Percentiles rank a stretch among this genome's conserved stretches.
phyloP scores from a whole-genome alignment of 2,797 vertebrate species.

The Cercopithecus petaurista region DNA sequence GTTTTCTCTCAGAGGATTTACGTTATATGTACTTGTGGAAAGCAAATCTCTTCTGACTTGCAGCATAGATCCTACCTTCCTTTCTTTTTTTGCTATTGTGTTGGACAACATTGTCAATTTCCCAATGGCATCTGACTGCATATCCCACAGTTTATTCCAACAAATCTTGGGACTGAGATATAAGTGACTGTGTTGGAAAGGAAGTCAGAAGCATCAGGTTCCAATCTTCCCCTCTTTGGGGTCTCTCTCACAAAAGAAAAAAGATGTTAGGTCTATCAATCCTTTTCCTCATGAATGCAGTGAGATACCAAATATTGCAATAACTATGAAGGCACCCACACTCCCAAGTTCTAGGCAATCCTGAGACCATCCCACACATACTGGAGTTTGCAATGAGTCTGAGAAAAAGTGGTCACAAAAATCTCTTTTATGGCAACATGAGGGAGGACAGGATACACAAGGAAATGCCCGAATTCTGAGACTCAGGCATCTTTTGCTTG shows the following conservation, averaged over 20 bases:
- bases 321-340: not conserved
- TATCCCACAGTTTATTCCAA: not conserved
- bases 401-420: not conserved
- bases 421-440: not conserved
- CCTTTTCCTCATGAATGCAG: not conserved
- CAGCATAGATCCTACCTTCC: not conserved
- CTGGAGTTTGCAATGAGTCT: not conserved
- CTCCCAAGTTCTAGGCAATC: not conserved
- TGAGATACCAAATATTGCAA: not conserved
- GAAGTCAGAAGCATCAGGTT: not conserved
- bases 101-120: not conserved
- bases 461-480: not conserved
- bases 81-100: not conserved
- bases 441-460: not conserved
- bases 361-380: not conserved
- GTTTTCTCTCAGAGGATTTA: not conserved
- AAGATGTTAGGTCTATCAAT: not conserved
- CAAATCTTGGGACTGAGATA: not conserved
- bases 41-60: not conserved
- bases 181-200: not conserved
- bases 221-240: not conserved
- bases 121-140: not conserved
- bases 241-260: not conserved
- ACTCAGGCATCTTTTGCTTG: not conserved
- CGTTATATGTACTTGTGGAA: not conserved